Base-by-base conservation (phyloP, 2,888 invertebrate species). In the Dascillus cervinus region DNA sequence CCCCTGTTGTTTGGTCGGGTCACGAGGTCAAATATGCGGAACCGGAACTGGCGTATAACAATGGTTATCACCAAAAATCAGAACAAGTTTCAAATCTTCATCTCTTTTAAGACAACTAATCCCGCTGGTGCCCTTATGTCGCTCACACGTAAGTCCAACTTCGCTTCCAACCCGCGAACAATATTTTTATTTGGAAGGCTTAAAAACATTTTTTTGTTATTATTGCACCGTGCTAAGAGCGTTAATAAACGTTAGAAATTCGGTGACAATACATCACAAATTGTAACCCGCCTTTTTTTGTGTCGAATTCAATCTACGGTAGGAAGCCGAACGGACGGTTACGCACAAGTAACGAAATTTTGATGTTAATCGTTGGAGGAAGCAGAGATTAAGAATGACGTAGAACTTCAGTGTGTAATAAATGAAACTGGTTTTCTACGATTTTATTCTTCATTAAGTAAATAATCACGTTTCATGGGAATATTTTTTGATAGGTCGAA, bases 171-270 rank as follows among this genome's bases (percentile, higher is more conserved):
- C n/a, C n/a, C n/a, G n/a, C n/a, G n/a, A n/a, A n/a, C n/a, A n/a
- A n/a, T n/a, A n/a, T n/a, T n/a, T n/a, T n/a, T n/a, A n/a, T n/a
- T n/a, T n/a, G n/a, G n/a, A n/a, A n/a, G n/a, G n/a, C n/a, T n/a
- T n/a, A n/a, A n/a, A n/a, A n/a, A n/a, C n/a, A n/a, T n/a, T n/a
- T n/a, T n/a, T n/a, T n/a, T n/a, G n/a, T n/a, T n/a, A n/a, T n/a
- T n/a, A n/a, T n/a, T n/a, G n/a, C n/a, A n/a, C n/a, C 29, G 30
- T 29, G 39, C 36, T 19, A 22, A 47, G 50, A 51, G 50, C 54
- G 53, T 54, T 58, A 54, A 53, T 57, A 56, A 56, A 56, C 57
- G 58, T 58, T 58, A 58, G 55, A 58, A 55, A 53, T 53, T 13
- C 22, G 26, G n/a, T n/a, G 33, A 34, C 32, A 34, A 39, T 34